Conservation (phyloP, 2,113 vertebrate genomes). For the Eclectus roratus region DNA sequence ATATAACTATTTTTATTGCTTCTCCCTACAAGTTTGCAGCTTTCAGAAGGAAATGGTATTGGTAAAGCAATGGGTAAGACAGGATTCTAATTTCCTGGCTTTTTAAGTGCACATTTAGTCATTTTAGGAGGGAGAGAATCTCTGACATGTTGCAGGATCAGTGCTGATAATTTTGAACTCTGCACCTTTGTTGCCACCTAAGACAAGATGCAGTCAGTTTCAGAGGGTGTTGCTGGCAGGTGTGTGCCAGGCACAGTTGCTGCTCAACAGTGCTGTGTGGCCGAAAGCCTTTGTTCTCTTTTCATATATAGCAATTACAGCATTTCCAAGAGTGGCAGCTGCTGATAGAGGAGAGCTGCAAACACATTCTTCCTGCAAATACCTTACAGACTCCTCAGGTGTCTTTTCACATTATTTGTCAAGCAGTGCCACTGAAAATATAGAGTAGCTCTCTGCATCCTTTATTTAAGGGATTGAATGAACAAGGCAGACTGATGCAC, state of each 20-base stretch:
- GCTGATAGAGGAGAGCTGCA: neutral
- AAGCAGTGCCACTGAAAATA: neutral
- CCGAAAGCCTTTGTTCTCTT: neutral
- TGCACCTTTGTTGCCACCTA: fast-evolving
- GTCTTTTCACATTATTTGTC: neutral
- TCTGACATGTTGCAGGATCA: neutral
- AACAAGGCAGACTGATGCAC: neutral
- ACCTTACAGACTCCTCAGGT: neutral
- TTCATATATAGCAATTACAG: fast-evolving
- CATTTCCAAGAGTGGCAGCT: neutral
- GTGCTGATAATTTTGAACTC: neutral
- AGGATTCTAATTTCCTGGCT: neutral
- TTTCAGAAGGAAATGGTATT: neutral
- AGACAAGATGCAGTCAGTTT: neutral
- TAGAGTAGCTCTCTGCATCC: neutral
- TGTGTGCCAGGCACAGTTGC: neutral
- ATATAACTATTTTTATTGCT: neutral
- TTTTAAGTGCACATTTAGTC: fast-evolving
- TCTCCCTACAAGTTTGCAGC: neutral
- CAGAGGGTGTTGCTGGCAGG: neutral
- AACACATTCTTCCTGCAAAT: neutral
- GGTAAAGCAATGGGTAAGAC: neutral
- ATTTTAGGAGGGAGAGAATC: neutral
- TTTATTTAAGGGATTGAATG: fast-evolving
- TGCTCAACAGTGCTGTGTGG: neutral